Evolutionary conservation across 2,113 vertebrate genomes (phyloP), one percentile per base, ranked within the genome.

Genomic region (Climacteris rufus): DNA sequence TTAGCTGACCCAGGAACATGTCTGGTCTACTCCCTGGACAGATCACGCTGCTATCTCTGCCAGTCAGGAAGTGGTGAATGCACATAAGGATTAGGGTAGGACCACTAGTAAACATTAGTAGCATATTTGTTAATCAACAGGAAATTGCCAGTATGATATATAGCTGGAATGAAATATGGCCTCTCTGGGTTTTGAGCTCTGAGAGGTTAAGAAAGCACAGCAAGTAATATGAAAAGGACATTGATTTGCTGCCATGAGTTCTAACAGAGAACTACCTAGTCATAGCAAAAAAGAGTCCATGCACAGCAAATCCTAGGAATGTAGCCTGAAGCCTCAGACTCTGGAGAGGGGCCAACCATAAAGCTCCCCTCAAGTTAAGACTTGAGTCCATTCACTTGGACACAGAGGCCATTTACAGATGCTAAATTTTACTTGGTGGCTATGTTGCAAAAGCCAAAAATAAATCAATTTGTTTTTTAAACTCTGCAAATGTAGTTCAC

Each of bases 121-220:
- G 90, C 91, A 64, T 87, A 80, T 83, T 96, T 95, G 72, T 93
- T 94, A 95, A 90, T 94, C 68, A 77, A 45, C 39, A 49, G 91
- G 96, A 94, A 94, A 95, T 96, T 96, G 92, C 87, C 66, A 53
- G 89, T 37, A 83, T 96, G 95, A 92, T 95, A 91, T 81, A 90
- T 64, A 61, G 74, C 66, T 92, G 71, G 53, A 89, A 93, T 82
- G 60, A 94, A 95, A 65, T 66, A 95, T 3, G 8, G 61, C 47
- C 90, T 96, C 83, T 96, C 87, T 81, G 74, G 91, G 59, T 74
- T 96, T 95, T 94, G 61, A 94, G 72, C 80, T 75, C 49, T 87
- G 82, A 95, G 81, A 96, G 83, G 79, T 96, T 94, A 89, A 96
- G 88, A 96, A 96, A 96, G 83, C 86, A 88, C 44, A 94, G 74